phyloP scores from a whole-genome alignment of 2,113 vertebrate species.

The Ptyas mucosa region DNA sequence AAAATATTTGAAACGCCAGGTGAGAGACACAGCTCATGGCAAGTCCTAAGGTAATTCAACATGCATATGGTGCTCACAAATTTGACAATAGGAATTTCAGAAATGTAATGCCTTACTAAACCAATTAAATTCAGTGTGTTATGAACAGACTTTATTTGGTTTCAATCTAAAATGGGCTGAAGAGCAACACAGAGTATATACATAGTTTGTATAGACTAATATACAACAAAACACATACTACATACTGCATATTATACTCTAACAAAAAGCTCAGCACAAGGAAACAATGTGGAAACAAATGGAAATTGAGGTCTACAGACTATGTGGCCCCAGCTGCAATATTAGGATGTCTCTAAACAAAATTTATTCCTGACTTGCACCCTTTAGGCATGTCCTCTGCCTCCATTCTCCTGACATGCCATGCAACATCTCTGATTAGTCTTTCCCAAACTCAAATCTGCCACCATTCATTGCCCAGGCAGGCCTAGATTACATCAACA shows the following conservation, averaged over 20 bases:
- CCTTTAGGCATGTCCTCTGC: neutral
- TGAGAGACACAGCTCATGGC: neutral
- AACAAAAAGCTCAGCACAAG: neutral
- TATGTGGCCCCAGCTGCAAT: neutral
- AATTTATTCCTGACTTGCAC: neutral
- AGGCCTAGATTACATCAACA: neutral
- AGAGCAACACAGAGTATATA: neutral
- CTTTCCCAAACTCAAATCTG: neutral
- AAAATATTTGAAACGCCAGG: neutral
- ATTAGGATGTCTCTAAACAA: neutral
- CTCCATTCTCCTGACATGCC: neutral
- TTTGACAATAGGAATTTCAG: neutral
- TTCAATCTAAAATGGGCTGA: neutral
- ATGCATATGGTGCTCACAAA: neutral
- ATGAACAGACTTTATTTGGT: neutral
- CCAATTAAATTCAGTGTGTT: neutral
- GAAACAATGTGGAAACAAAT: neutral
- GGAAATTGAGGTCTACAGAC: neutral
- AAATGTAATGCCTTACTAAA: neutral
- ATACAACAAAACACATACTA: neutral
- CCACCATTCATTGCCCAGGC: neutral
- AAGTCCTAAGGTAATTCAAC: neutral
- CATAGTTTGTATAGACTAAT: neutral
- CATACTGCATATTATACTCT: neutral
- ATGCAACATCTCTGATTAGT: neutral